Evolutionary conservation across 2,797 vertebrate genomes (phyloP), one percentile per base, ranked within the genome.

Genomic region (Pseudomugil gertrudae): DNA sequence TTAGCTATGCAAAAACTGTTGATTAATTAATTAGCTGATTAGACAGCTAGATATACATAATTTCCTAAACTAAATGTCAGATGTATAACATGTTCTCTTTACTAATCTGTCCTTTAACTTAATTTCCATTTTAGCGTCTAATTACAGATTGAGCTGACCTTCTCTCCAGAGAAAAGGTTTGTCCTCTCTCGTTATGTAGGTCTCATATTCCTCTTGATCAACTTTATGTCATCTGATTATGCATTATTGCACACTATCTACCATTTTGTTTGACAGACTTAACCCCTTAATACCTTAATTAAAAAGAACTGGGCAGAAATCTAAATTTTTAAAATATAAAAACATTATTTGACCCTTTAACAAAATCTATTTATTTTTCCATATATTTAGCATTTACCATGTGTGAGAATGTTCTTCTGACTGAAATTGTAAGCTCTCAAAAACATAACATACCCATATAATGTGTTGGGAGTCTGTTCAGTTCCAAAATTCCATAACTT

Each of bases 1-100:
- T 32, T 33, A 32, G 33, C 13, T 8, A 11, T 1, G 57, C 13
- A 65, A 62, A 84, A 79, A 72, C 47, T 69, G 63, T 63, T 72
- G 78, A 72, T 55, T 64, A 63, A 36, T 62, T 74, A 76, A 78
- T 62, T 71, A 26, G 30, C 70, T 68, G 53, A 80, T 87, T 80
- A 79, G 67, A 2, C 7, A 52, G 66, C 8, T 38, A 38, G 15
- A 15, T 27, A n/a, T 0, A 19, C 69, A 38, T 66, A 40, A 76
- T 67, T 63, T 13, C 1, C 53, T 63, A 19, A 47, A 27, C 57
- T 63, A 66, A 87, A 85, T 79, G 62, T 69, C 72, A 79, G 30
- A 21, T 32, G 35, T n/a, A 33, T 35, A 23, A 58, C 45, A 50
- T 50, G 8, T 57, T 69, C 27, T 64, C 15, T 26, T 5, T 13